Conservation (phyloP, 2,888 invertebrate genomes). For the Cyclophora albipunctata region DNA sequence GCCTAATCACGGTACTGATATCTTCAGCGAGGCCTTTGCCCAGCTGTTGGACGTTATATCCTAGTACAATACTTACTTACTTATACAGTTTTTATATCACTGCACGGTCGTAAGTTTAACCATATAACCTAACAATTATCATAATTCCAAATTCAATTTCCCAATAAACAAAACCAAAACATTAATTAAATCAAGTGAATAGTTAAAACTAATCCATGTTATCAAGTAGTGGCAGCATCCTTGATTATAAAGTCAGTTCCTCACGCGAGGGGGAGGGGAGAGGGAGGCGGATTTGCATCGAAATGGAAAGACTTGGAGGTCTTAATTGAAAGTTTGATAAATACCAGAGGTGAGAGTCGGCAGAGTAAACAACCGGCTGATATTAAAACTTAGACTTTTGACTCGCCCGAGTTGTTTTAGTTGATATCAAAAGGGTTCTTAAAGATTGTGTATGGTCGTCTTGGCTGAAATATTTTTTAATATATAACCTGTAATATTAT, state of each 20-base stretch:
- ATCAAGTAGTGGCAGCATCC: background rate
- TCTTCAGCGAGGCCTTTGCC: too few relatives aligned
- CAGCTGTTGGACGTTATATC: too few relatives aligned
- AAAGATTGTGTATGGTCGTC: too few relatives aligned
- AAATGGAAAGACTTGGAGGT: slow-evolving; percentile 51
- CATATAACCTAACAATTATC: too few relatives aligned
- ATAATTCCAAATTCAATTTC: too few relatives aligned
- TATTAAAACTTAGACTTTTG: slow-evolving; percentile 33
- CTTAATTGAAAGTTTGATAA: slow-evolving; percentile 64
- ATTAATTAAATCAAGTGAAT: background rate
- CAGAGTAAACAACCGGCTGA: slow-evolving; percentile 22
- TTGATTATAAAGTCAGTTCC: slow-evolving; percentile 29
- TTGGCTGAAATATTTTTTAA: too few relatives aligned
- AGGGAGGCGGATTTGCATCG: slow-evolving; percentile 55
- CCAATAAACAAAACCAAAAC: background rate
- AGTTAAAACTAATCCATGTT: background rate
- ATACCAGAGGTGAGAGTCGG: slow-evolving; percentile 18
- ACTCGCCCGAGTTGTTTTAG: too few relatives aligned
- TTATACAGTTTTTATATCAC: too few relatives aligned
- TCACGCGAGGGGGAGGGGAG: slow-evolving; percentile 7
- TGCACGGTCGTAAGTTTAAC: too few relatives aligned
- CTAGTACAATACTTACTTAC: too few relatives aligned
- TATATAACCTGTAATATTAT: background rate
- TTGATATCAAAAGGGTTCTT: too few relatives aligned
- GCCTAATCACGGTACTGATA: too few relatives aligned